These are phyloP conservation scores for Camponotus pennsylvanicus DNA, from an alignment of 1,140 invertebrate genomes.

Conservation along the genomic window DNA sequence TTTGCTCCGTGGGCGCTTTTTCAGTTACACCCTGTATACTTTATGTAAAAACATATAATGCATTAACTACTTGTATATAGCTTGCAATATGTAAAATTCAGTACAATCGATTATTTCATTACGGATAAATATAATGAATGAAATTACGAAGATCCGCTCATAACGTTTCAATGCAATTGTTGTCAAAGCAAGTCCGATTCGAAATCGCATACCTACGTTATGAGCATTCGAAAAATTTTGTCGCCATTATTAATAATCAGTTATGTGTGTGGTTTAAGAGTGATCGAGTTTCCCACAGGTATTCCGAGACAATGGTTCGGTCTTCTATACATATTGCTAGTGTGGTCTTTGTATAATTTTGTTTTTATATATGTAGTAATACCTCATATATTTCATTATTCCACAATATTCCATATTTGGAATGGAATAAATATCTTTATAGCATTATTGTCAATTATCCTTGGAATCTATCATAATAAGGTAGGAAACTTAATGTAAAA, in stretches of 20 bases:
- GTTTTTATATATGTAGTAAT: too few species aligned
- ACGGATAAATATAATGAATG: background rate
- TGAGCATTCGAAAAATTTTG: constrained; percentile 1
- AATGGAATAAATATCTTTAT: too few species aligned
- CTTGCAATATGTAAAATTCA: background rate
- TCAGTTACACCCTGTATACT: background rate
- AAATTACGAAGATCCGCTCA: background rate
- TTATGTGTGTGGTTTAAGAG: background rate
- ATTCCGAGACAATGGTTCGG: background rate
- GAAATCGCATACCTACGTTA: background rate
- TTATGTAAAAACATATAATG: background rate
- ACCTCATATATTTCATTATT: too few species aligned
- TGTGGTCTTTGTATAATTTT: constrained; percentile 12
- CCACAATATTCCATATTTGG: too few species aligned
- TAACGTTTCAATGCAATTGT: too few species aligned
- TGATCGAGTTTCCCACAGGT: background rate
- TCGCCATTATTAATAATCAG: background rate
- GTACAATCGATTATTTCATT: background rate
- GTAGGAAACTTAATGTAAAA: background rate
- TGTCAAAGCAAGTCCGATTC: background rate
- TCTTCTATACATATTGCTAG: background rate
- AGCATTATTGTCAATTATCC: too few species aligned
- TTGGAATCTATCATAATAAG: background rate
- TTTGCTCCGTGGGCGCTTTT: too few species aligned
- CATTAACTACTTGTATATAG: too few species aligned